Conservation (phyloP, 2,113 vertebrate genomes). For the Megaceryle torquata region DNA sequence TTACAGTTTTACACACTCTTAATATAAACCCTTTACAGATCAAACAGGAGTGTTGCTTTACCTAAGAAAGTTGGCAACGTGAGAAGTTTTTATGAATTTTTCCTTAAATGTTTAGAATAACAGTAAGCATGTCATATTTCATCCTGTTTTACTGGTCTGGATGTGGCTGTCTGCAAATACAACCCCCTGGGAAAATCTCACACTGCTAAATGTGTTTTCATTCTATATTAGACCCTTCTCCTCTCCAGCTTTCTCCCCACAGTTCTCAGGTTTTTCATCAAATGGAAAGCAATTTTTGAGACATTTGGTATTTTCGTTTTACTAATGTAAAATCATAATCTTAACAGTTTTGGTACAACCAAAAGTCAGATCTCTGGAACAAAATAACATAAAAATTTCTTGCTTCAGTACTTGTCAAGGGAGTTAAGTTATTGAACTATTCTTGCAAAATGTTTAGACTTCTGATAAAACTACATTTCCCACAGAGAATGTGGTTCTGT, state of each 20-base stretch:
- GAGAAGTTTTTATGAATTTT: slow-evolving; percentile 8
- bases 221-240: neutral
- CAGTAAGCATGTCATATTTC: slow-evolving; percentile 13
- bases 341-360: neutral
- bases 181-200: neutral
- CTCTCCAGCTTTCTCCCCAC: neutral
- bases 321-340: neutral
- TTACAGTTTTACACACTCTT: neutral
- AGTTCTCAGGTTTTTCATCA: neutral
- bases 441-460: slow-evolving; percentile 2
- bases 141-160: slow-evolving; percentile 23
- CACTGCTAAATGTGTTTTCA: neutral
- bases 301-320: neutral
- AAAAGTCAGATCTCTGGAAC: neutral
- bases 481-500: neutral
- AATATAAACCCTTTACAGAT: slow-evolving; percentile 1
- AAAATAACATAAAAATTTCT: neutral
- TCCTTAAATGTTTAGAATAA: slow-evolving; percentile 38
- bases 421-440: neutral
- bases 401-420: neutral
- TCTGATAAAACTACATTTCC: neutral
- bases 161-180: neutral
- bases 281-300: slow-evolving; percentile 9
- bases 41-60: neutral
- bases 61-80: neutral